These are phyloP conservation scores for Scaptomyza cyrtandrae DNA, from an alignment of 2,888 invertebrate species.

Conservation along the genomic window DNA sequence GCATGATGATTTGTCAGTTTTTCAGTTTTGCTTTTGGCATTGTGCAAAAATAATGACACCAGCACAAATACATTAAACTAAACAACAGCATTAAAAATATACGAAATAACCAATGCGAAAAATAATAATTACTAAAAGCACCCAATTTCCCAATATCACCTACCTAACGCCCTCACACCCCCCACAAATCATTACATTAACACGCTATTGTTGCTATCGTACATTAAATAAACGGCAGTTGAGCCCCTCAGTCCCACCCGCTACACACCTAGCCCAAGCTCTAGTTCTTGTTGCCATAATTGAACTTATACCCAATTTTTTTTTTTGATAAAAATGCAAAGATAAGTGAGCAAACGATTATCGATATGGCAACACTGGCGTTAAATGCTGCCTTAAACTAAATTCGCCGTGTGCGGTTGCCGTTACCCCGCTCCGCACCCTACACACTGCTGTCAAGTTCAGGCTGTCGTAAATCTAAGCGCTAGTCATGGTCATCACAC, in stretches of 20 bases:
- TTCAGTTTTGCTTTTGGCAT: constrained; percentile 42
- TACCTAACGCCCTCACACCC: background rate
- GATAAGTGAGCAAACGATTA: constrained; percentile 41
- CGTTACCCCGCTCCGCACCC: background rate
- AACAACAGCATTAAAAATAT: constrained; percentile 30
- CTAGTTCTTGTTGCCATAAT: constrained; percentile 31
- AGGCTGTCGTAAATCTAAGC: constrained; percentile 2
- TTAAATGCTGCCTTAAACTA: constrained; percentile 22
- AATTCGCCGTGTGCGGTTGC: constrained; percentile 5
- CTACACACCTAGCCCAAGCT: background rate
- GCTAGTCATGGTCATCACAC: constrained; percentile 43
- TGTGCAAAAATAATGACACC: constrained; percentile 43
- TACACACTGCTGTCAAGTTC: constrained; percentile 22
- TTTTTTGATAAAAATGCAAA: constrained; percentile 46
- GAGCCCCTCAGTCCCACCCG: background rate
- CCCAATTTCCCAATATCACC: background rate
- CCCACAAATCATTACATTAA: background rate
- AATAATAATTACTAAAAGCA: constrained; percentile 13
- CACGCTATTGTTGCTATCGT: constrained; percentile 20
- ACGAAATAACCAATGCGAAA: constrained; percentile 16
- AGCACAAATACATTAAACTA: constrained; percentile 8
- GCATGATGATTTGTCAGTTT: constrained; percentile 53
- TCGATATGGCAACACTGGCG: constrained; percentile 43
- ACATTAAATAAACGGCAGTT: background rate
- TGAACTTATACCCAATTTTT: constrained; percentile 52